Percentiles rank a stretch among this genome's conserved stretches.
These are phyloP conservation scores for Eumaeus atala DNA, from an alignment of 1,140 invertebrate species.

Conservation along the genomic window DNA sequence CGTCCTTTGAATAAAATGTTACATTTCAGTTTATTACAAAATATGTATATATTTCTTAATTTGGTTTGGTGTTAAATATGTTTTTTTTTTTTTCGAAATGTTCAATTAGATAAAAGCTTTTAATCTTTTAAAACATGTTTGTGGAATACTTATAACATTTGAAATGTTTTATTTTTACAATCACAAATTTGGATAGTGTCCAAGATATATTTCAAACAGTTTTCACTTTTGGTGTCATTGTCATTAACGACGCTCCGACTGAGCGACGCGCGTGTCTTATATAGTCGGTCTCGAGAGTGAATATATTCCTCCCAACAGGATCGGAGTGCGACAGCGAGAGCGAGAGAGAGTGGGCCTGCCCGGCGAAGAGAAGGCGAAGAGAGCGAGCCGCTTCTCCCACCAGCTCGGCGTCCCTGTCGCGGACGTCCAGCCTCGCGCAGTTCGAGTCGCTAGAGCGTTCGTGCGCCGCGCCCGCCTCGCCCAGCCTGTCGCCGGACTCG, in stretches of 20 bases:
- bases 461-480: constrained; percentile 70
- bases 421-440: constrained; percentile 85
- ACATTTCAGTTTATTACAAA: constrained; percentile 6
- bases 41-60: not conserved
- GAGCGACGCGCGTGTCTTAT: constrained; percentile 23
- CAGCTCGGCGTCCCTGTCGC: constrained; percentile 74
- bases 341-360: constrained; percentile 85
- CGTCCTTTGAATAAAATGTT: constrained; percentile 1
- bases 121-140: no score
- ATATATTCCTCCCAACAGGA: constrained; percentile 32
- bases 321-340: constrained; percentile 76
- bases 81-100: not conserved
- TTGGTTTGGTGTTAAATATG: no score
- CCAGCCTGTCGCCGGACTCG: constrained; percentile 61
- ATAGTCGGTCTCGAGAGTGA: constrained; percentile 1
- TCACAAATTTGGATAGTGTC: constrained; percentile 39
- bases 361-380: constrained; percentile 83
- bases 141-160: no score
- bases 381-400: constrained; percentile 54
- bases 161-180: constrained; percentile 9
- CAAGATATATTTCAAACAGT: constrained; percentile 27
- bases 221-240: constrained; percentile 50
- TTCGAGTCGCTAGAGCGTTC: constrained; percentile 86
- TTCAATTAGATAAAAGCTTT: no score
- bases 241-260: constrained; percentile 47